A percentile compares a stretch with the other conserved stretches of the same genome.
Evolutionary conservation across 1,140 invertebrate species (phyloP).

Genomic region (Hyles euphorbiae): DNA sequence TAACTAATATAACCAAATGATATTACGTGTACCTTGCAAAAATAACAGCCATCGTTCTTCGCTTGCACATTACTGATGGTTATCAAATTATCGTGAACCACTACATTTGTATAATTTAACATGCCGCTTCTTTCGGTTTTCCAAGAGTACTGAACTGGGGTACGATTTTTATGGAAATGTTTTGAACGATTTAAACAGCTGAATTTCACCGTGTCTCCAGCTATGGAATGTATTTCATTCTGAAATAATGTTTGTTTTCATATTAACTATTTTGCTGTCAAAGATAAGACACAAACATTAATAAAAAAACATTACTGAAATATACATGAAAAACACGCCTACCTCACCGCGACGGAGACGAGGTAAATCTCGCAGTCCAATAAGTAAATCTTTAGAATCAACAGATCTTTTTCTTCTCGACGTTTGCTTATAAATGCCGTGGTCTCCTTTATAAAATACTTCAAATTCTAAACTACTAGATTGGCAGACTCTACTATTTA

Average conservation of each 20-base stretch:
- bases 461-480: slow-evolving; percentile 24
- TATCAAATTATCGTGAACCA: slow-evolving; percentile 21
- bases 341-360: slow-evolving; percentile 1
- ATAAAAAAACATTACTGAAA: too few species aligned
- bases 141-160: slow-evolving; percentile 22
- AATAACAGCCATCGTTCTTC: slow-evolving; percentile 31
- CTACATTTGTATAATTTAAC: slow-evolving; percentile 25
- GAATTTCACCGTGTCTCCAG: slow-evolving; percentile 28
- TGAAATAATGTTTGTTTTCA: slow-evolving; percentile 17
- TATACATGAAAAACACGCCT: background rate
- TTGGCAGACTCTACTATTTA: slow-evolving; percentile 8
- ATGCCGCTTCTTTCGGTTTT: slow-evolving; percentile 22
- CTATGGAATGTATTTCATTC: slow-evolving; percentile 36
- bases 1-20: too few species aligned
- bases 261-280: too few species aligned
- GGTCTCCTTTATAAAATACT: slow-evolving; percentile 23
- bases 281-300: too few species aligned
- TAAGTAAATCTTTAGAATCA: slow-evolving; percentile 10
- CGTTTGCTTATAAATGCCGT: slow-evolving; percentile 32
- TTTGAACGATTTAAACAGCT: slow-evolving; percentile 3
- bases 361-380: slow-evolving; percentile 22
- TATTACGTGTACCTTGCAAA: slow-evolving; percentile 20
- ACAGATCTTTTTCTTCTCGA: slow-evolving; percentile 24
- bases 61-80: slow-evolving; percentile 20
- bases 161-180: background rate